Conservation (phyloP, 2,888 invertebrate genomes). For the Flexamia atlantica region DNA sequence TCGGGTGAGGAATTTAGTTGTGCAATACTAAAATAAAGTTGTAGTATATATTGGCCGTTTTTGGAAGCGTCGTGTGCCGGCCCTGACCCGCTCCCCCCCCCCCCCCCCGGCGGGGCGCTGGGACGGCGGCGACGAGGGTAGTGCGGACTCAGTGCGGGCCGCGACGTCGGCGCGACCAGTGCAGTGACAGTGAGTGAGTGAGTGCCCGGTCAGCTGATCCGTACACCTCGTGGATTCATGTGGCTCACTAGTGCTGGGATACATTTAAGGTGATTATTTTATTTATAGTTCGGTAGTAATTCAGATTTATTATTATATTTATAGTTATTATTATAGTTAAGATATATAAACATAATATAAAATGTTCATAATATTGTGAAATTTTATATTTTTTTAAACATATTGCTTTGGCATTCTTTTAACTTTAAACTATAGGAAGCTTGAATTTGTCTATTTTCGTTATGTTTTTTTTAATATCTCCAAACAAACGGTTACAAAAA, state of each 20-base stretch:
- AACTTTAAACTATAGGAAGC: too few relatives aligned
- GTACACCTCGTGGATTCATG: constrained; percentile 11
- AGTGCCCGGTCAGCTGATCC: not conserved
- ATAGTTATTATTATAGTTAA: too few relatives aligned
- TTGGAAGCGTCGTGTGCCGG: constrained; percentile 28
- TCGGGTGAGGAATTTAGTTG: constrained; percentile 28
- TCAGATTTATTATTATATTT: too few relatives aligned
- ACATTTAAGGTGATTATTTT: constrained; percentile 45
- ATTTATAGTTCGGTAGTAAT: too few relatives aligned
- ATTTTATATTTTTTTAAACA: too few relatives aligned
- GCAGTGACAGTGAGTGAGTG: constrained; percentile 9
- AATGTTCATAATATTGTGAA: too few relatives aligned
- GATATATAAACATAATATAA: too few relatives aligned
- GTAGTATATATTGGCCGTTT: constrained; percentile 51
- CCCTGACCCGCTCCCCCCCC: constrained; percentile 54
- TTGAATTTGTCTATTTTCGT: too few relatives aligned
- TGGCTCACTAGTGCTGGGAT: constrained; percentile 17
- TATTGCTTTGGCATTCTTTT: too few relatives aligned
- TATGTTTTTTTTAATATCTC: too few relatives aligned
- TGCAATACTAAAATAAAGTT: constrained; percentile 46
- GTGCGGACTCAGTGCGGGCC: not conserved
- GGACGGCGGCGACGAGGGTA: not conserved
- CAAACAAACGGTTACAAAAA: too few relatives aligned
- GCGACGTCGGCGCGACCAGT: constrained; percentile 6
- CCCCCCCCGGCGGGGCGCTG: not conserved